Evolutionary conservation across 2,888 invertebrate species (phyloP).

Genomic region (Creontiades dilutus): DNA sequence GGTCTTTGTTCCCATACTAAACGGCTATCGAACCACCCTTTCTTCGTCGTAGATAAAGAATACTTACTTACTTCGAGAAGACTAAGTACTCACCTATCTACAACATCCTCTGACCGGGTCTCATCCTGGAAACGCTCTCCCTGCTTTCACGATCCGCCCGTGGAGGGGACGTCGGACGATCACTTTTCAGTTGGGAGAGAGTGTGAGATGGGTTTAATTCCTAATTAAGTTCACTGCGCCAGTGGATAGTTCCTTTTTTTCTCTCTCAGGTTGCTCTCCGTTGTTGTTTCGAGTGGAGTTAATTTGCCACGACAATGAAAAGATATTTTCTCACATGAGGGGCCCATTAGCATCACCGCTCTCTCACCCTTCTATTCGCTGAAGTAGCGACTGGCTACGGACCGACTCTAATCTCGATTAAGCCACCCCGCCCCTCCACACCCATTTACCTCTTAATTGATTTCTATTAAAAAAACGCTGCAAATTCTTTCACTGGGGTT

Average conservation of each 20-base stretch:
- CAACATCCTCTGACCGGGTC: neutral
- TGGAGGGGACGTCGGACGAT: neutral
- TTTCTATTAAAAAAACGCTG: no score
- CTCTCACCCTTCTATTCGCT: neutral
- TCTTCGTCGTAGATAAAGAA: no score
- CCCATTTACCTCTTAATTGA: no score
- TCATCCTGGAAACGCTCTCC: neutral
- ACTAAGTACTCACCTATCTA: no score
- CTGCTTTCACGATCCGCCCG: constrained; percentile 4
- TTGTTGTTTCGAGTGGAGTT: constrained; percentile 31
- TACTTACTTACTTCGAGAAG: no score
- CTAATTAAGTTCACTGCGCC: neutral
- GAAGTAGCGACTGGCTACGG: neutral
- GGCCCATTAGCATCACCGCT: constrained; percentile 4
- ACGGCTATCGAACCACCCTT: no score
- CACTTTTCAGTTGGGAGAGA: constrained; percentile 12
- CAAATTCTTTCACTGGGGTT: no score
- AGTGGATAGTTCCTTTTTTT: constrained; percentile 19
- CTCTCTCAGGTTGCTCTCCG: neutral
- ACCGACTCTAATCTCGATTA: neutral
- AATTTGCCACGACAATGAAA: constrained; percentile 40
- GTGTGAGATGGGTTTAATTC: constrained; percentile 35
- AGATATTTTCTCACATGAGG: constrained; percentile 27
- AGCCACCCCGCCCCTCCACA: no score
- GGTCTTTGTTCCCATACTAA: no score